Evolutionary conservation across 1,140 invertebrate species (phyloP), one percentile per base, ranked within the genome.

Genomic region (Berghia stephanieae): DNA sequence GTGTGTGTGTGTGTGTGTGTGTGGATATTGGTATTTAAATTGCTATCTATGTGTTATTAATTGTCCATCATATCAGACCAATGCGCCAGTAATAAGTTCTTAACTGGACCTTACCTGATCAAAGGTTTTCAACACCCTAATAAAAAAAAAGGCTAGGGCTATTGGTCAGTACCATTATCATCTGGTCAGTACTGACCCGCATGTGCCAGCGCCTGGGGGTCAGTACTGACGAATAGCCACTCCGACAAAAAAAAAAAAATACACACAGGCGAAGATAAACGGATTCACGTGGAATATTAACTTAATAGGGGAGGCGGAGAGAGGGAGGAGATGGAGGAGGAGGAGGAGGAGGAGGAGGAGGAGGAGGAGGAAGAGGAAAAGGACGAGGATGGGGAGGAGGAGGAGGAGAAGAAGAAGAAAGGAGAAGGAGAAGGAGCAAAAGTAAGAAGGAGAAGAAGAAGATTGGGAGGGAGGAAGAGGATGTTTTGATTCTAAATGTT

Each of bases 1-100:
- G 6, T 42, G 38, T 40, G 67, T 69, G 36, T 43, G 67, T 43
- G 38, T 69, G 38, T 69, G 38, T 43, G 67, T 69, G n/a, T n/a
- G n/a, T n/a, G n/a, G n/a, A n/a, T n/a, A n/a, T n/a, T n/a, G n/a
- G n/a, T n/a, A n/a, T n/a, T n/a, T n/a, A n/a, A n/a, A n/a, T n/a
- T n/a, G n/a, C n/a, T n/a, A n/a, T n/a, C n/a, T n/a, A n/a, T n/a
- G n/a, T n/a, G n/a, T n/a, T n/a, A n/a, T n/a, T n/a, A n/a, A n/a
- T n/a, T n/a, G n/a, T n/a, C n/a, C n/a, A n/a, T n/a, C n/a, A n/a
- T n/a, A n/a, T n/a, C n/a, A n/a, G n/a, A n/a, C n/a, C n/a, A n/a
- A n/a, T n/a, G n/a, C n/a, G n/a, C n/a, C n/a, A n/a, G n/a, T n/a
- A n/a, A n/a, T n/a, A n/a, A n/a, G n/a, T n/a, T n/a, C n/a, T n/a